Conservation (phyloP, 2,797 vertebrate genomes). For the Aplochiton taeniatus region DNA sequence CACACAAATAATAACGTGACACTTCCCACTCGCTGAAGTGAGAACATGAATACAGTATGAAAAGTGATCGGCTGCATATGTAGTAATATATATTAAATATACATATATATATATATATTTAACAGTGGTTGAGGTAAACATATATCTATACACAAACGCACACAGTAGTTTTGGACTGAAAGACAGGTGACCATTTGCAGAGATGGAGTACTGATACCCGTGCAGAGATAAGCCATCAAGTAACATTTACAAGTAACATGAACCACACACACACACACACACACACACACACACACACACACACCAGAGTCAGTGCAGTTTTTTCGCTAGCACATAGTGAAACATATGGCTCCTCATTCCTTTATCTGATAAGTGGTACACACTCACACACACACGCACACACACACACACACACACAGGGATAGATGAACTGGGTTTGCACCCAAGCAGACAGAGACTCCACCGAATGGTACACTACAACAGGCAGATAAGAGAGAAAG, state of each 20-base stretch:
- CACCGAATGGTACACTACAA: too few species aligned
- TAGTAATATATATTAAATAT: too few species aligned
- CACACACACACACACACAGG: conserved; percentile 5
- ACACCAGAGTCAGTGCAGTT: conserved; percentile 31
- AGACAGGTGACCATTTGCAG: neutral
- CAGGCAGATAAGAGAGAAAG: conserved; percentile 18
- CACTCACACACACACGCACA: neutral
- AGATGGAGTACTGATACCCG: conserved; percentile 1
- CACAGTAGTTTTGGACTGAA: neutral
- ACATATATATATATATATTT: too few species aligned
- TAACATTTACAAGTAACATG: too few species aligned
- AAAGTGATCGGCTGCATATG: too few species aligned
- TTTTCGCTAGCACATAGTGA: conserved; percentile 31
- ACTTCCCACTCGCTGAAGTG: too few species aligned
- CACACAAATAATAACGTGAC: too few species aligned
- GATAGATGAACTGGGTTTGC: neutral
- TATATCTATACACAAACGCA: too few species aligned
- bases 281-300: conserved; percentile 15
- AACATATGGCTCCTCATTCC: conserved; percentile 45
- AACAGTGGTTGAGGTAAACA: too few species aligned
- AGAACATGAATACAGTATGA: too few species aligned
- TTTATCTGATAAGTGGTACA: conserved; percentile 33
- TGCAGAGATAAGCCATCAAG: too few species aligned
- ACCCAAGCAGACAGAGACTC: neutral
- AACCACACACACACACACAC: neutral